Base-by-base conservation (phyloP, 2,113 vertebrate genomes). In the Talpa occidentalis region DNA sequence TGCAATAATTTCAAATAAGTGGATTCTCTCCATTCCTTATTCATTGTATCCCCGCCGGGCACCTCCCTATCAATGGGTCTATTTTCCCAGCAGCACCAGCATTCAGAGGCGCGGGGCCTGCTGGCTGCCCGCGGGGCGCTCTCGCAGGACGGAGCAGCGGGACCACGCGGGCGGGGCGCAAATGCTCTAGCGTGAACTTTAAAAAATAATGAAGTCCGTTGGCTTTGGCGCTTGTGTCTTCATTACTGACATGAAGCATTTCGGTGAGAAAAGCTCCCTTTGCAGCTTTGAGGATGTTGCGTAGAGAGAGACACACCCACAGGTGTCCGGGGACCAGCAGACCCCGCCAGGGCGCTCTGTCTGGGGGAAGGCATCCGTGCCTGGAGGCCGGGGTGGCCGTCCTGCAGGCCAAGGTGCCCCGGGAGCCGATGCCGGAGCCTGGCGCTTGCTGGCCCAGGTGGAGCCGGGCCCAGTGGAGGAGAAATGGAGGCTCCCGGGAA, bases 241-340 rank as follows among this genome's bases (percentile, higher is more conserved):
- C 49, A 11, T n/a, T 28, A 64, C 26, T 52, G 22, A 8, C 35
- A 2, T 0, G n/a, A 14, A 0, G n/a, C 6, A 0, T 26, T 59
- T 44, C 72, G 37, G 44, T 24, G 22, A 2, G 66, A 56, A 66
- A 54, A 49, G 37, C 37, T 81, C 78, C 9, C 10, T 12, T 10
- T 0, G 2, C 1, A 30, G 84, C 22, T 10, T 2, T 6, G 28
- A 66, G 54, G 88, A 52, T 4, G 2, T 5, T 12, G 1, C 10
- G 35, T 15, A 2, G 60, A 1, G 17, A 37, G 69, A 67, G 70
- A 59, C 47, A 22, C 3, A 2, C 4, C 26, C 0, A 1, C 82
- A 79, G 67, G 83, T 88, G 82, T 49, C 16, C 16, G 44, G 93
- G 80, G 59, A 49, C 16, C 40, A 3, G 40, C 47, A 59, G 52